Evolutionary conservation across 2,797 vertebrate species (phyloP), one percentile per base, ranked within the genome.

Genomic region (Chromobotia macracanthus): DNA sequence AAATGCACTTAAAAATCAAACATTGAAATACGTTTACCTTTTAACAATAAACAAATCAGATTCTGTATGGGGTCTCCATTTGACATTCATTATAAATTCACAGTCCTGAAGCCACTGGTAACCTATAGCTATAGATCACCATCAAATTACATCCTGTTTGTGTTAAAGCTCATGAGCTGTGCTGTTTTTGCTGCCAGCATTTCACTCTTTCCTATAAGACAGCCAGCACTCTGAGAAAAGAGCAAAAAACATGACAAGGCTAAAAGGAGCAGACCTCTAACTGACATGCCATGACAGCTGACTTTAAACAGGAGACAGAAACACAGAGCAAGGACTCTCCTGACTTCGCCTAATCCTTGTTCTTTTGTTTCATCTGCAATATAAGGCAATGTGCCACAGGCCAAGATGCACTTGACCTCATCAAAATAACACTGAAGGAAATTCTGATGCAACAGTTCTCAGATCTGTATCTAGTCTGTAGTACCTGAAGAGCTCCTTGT

Each of bases 301-400:
- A 61, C 16, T 28, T 50, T 74, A 74, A 58, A 72, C 53, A 67
- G 18, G 46, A 21, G 79, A 55, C 41, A 63, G 44, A 66, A 55
- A 21, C 71, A 55, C 41, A 63, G 44, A 66, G 64, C 28, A 28
- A 80, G 35, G 65, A 64, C 53, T 64, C 31, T 64, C 16, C 65
- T 73, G 70, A 35, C 31, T 35, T 35, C 31, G 6, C 5, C 38
- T 38, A 7, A 72, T 60, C 13, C 53, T 64, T 13, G 18, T 35
- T 60, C 21, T 74, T 48, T 73, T 44, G 7, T 61, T 61, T 18
- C 23, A 31, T 28, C 25, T 50, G 15, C 21, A 74, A 74, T 46
- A 61, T 61, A 25, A 73, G 53, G 31, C 35, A 13, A 18, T 48
- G 7, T 28, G 41, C 41, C 56, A 31, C 19, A 38, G 38, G 5